These are phyloP conservation scores for Phocides pigmalion DNA, from an alignment of 1,140 invertebrate species.

Conservation along the genomic window DNA sequence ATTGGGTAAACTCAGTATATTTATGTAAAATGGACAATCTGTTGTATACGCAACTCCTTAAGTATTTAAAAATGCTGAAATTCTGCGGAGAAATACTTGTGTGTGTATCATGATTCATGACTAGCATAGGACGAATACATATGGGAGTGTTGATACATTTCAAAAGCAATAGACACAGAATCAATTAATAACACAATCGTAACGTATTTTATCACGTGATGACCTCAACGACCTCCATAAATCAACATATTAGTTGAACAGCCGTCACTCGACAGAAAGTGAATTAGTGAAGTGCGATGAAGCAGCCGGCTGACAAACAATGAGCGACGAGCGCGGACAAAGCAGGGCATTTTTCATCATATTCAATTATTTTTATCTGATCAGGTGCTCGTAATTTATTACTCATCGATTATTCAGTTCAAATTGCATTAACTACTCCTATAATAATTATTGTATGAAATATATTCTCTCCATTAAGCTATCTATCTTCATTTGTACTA, in stretches of 20 bases:
- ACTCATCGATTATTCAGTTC: conserved; percentile 20
- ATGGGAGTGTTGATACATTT: conserved; percentile 2
- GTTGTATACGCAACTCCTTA: too few species aligned
- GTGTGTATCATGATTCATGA: too few species aligned
- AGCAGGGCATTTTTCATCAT: conserved; percentile 19
- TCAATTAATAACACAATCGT: conserved; percentile 26
- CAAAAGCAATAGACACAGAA: conserved; percentile 14
- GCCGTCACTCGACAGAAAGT: conserved; percentile 13
- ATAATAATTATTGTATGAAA: not conserved
- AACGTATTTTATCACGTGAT: conserved; percentile 18
- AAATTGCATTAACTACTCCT: conserved; percentile 11
- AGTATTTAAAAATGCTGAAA: too few species aligned
- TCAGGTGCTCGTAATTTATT: conserved; percentile 9
- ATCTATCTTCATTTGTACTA: too few species aligned
- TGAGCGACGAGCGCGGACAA: conserved; percentile 27
- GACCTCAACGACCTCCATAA: conserved; percentile 16
- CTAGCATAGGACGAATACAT: too few species aligned
- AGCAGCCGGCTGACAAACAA: conserved; percentile 2
- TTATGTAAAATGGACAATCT: too few species aligned
- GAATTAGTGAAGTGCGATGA: conserved; percentile 16
- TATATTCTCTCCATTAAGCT: not conserved
- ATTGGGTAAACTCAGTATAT: too few species aligned
- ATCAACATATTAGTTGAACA: conserved; percentile 10
- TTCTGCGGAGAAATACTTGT: too few species aligned
- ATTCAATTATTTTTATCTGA: conserved; percentile 33